Evolutionary conservation across 2,797 vertebrate genomes (phyloP), one percentile per base, ranked within the genome.

Genomic region (Meda fulgida): DNA sequence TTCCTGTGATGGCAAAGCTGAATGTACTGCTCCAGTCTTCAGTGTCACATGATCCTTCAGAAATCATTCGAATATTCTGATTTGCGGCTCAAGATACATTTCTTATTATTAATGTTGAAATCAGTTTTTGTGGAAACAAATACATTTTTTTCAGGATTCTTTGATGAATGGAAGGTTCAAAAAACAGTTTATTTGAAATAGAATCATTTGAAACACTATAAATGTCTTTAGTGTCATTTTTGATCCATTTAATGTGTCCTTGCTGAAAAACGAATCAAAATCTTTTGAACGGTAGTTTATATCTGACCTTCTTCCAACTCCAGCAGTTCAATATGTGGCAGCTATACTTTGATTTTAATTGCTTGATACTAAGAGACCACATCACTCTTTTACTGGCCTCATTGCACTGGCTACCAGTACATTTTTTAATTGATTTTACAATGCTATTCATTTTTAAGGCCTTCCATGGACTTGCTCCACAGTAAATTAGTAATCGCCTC

Each of bases 401-500:
- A 40, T 11, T 63, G 16, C n/a, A 78, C 51, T 8, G 48, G 73
- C 31, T 76, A 76, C 48, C 51, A 26, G 53, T 58, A 60, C 1
- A 16, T 21, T 78, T 78, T 43, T 31, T 3, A 34, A 66, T 79
- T 48, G 38, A 66, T 79, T 78, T 78, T 78, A 29, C 55, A 78
- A 63, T 78, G 36, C 36, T 7, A 21, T 78, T 78, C 1, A 19
- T 60, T 60, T 60, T 63, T 60, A 78, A 40, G n/a, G 23, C 36
- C 36, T 5, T 78, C 8, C n/a, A 29, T 43, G n/a, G 76, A 43
- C 76, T 43, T 38, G 7, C 21, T 76, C 48, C 73, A 55, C 51
- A n/a, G 51, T 76, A 65, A 23, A 63, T 63, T 43, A 29, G 53
- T 43, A 78, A 78, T 60, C 53, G 40, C 55, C 53, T 78, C 14